Evolutionary conservation across 1,140 invertebrate genomes (phyloP).

Genomic region (Hypothenemus hampei): DNA sequence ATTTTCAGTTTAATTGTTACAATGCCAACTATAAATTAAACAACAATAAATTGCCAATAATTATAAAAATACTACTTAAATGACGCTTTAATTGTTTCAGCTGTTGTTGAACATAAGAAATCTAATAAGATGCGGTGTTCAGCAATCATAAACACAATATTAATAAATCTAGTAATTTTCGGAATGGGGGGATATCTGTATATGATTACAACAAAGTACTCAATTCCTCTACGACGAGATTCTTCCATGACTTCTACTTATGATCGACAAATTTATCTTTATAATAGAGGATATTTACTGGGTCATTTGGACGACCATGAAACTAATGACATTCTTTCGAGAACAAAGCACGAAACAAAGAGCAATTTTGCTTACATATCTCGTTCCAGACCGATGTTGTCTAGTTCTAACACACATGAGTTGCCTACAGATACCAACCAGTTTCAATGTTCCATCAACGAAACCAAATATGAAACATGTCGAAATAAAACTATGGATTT

Average conservation of each 20-base stretch:
- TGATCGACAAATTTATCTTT: constrained; percentile 44
- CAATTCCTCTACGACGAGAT: constrained; percentile 51
- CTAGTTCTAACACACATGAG: constrained; percentile 51
- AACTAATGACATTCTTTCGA: constrained; percentile 24
- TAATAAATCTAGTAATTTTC: constrained; percentile 63
- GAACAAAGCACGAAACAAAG: constrained; percentile 40
- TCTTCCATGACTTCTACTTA: constrained; percentile 43
- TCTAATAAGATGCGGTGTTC: constrained; percentile 16
- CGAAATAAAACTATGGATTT: constrained; percentile 49
- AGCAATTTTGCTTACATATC: constrained; percentile 42
- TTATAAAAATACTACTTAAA: too few species aligned
- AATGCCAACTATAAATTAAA: too few species aligned
- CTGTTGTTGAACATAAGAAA: too few species aligned
- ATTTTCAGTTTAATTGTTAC: too few species aligned
- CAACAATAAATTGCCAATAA: too few species aligned
- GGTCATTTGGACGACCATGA: constrained; percentile 32
- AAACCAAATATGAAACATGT: constrained; percentile 46
- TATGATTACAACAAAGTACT: constrained; percentile 65
- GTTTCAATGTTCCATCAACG: constrained; percentile 49
- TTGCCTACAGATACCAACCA: constrained; percentile 51
- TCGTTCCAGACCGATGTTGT: constrained; percentile 53
- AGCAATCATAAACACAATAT: constrained; percentile 41
- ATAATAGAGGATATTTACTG: constrained; percentile 40
- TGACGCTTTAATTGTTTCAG: too few species aligned
- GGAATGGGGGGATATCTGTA: constrained; percentile 68